Percentiles rank a stretch among this genome's conserved stretches.
These are phyloP conservation scores for Psococerastis gibbosa DNA, from an alignment of 2,888 invertebrate species.

Conservation along the genomic window DNA sequence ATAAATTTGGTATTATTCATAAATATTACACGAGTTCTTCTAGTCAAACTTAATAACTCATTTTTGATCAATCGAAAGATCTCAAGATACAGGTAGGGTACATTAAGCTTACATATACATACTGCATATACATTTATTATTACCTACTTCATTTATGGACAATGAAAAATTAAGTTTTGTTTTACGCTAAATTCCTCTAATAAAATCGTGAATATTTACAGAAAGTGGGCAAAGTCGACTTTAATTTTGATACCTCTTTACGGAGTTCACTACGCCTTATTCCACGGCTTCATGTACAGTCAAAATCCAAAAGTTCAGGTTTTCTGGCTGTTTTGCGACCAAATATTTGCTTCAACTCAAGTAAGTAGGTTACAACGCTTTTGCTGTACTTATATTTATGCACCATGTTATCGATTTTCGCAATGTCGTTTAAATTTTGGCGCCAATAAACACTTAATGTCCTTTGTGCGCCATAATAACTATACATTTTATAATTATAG, in stretches of 20 bases:
- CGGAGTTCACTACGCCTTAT: conserved; percentile 41
- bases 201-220: conserved; percentile 23
- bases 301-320: conserved; percentile 32
- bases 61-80: conserved; percentile 32
- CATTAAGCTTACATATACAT: too few relatives aligned
- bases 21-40: conserved; percentile 36
- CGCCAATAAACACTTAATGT: too few relatives aligned
- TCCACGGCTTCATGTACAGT: conserved; percentile 31
- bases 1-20: conserved; percentile 42
- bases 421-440: too few relatives aligned
- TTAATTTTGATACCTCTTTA: conserved; percentile 44
- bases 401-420: too few relatives aligned
- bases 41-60: conserved; percentile 33
- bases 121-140: too few relatives aligned
- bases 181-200: background rate
- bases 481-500: too few relatives aligned
- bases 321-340: conserved; percentile 42
- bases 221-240: conserved; percentile 41
- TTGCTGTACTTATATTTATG: too few relatives aligned
- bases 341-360: conserved; percentile 45
- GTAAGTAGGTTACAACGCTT: too few relatives aligned
- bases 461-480: too few relatives aligned
- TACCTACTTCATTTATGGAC: too few relatives aligned
- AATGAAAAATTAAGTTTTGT: background rate
- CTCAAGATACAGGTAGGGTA: conserved; percentile 35